Evolutionary conservation across 2,888 invertebrate genomes (phyloP).

Genomic region (Sarcophaga carnaria): DNA sequence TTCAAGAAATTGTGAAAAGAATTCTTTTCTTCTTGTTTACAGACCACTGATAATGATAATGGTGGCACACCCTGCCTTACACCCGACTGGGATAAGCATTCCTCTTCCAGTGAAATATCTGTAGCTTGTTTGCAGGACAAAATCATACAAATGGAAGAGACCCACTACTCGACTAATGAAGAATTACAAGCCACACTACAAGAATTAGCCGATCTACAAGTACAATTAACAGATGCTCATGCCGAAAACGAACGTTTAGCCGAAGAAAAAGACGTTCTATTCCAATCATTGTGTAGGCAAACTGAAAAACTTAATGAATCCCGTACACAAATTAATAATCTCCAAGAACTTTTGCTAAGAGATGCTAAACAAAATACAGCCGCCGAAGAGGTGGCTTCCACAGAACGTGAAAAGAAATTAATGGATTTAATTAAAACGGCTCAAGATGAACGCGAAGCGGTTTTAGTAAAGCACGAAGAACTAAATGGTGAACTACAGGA

Average conservation of each 20-base stretch:
- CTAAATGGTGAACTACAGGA: slow-evolving; percentile 87
- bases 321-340: slow-evolving; percentile 89
- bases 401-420: slow-evolving; percentile 90
- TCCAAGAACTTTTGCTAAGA: slow-evolving; percentile 89
- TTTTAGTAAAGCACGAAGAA: slow-evolving; percentile 90
- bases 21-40: neutral
- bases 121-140: slow-evolving; percentile 96
- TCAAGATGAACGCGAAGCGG: slow-evolving; percentile 89
- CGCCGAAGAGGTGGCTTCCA: slow-evolving; percentile 85
- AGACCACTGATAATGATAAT: slow-evolving; percentile 71
- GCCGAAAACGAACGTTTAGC: slow-evolving; percentile 93
- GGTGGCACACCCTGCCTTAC: slow-evolving; percentile 88
- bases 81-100: slow-evolving; percentile 96
- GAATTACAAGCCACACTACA: slow-evolving; percentile 96
- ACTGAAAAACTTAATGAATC: slow-evolving; percentile 95
- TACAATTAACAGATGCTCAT: slow-evolving; percentile 92
- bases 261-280: slow-evolving; percentile 94
- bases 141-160: slow-evolving; percentile 85
- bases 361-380: slow-evolving; percentile 84
- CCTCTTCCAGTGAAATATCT: slow-evolving; percentile 94
- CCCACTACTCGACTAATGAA: slow-evolving; percentile 90
- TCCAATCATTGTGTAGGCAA: slow-evolving; percentile 95
- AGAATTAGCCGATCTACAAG: slow-evolving; percentile 94
- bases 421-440: slow-evolving; percentile 92
- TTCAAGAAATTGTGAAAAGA: slow-evolving; percentile 1